These are phyloP conservation scores for Blastobasis lacticolella DNA, from an alignment of 2,888 invertebrate genomes.

Conservation along the genomic window DNA sequence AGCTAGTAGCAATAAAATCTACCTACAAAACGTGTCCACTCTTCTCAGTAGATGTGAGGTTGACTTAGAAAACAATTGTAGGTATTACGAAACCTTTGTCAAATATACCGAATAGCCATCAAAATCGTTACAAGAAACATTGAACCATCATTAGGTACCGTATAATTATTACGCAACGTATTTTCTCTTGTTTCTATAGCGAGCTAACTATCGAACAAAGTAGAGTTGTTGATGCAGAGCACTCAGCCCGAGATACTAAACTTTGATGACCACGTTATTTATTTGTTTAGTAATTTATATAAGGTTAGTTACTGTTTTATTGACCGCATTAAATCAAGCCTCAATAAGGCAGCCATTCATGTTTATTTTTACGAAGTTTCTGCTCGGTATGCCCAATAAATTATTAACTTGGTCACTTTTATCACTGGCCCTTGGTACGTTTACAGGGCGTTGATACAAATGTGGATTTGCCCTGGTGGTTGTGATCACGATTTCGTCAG, in stretches of 20 bases:
- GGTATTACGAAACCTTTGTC: too few species aligned
- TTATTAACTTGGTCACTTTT: conserved; percentile 71
- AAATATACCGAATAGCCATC: too few species aligned
- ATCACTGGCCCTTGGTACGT: conserved; percentile 61
- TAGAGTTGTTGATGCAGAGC: conserved; percentile 36
- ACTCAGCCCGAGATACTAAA: conserved; percentile 35
- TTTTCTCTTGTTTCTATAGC: too few species aligned
- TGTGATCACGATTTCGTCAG: too few species aligned
- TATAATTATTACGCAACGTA: too few species aligned
- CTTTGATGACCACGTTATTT: conserved; percentile 72
- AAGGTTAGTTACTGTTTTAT: conserved; percentile 75
- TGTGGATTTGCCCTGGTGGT: conserved; percentile 28
- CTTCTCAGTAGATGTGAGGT: too few species aligned
- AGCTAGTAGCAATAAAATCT: too few species aligned
- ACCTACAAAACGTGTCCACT: too few species aligned
- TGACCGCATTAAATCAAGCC: conserved; percentile 70
- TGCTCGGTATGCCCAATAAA: conserved; percentile 69
- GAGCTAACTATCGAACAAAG: conserved; percentile 21
- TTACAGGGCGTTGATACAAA: conserved; percentile 46
- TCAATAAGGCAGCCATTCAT: conserved; percentile 74
- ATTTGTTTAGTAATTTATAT: conserved; percentile 74
- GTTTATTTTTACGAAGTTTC: conserved; percentile 74
- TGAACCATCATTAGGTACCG: too few species aligned
- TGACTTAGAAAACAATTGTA: too few species aligned
- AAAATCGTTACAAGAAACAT: too few species aligned